Percentiles rank a stretch among this genome's conserved stretches.
Conservation (phyloP, 1,140 invertebrate species). For the Panagrolaimus sp. region DNA sequence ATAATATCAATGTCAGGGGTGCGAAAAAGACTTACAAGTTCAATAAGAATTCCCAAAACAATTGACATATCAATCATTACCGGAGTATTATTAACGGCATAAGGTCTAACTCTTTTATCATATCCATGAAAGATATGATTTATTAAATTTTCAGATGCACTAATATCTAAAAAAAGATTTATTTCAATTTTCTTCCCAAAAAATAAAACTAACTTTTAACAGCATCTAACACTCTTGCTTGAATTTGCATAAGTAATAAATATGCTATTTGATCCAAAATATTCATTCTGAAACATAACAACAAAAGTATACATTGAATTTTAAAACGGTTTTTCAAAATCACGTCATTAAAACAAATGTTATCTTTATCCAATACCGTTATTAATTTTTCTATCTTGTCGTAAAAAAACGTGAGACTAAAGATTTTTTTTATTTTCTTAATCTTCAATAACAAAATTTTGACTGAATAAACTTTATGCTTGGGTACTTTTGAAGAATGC, state of each 20-base stretch:
- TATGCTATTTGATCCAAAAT: slow-evolving; percentile 13
- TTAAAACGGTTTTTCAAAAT: no score
- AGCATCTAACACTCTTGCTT: background rate
- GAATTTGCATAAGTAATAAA: slow-evolving; percentile 16
- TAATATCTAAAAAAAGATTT: background rate
- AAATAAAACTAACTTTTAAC: background rate
- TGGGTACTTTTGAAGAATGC: no score
- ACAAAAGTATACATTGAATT: no score
- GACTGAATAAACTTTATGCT: no score
- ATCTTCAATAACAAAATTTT: no score
- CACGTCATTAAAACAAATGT: no score
- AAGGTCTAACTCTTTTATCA: slow-evolving; percentile 41
- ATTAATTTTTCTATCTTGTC: no score
- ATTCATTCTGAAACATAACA: background rate
- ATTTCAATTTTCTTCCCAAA: background rate
- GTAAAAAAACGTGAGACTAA: no score
- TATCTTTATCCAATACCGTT: no score
- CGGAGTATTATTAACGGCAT: slow-evolving; percentile 25
- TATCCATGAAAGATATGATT: slow-evolving; percentile 18
- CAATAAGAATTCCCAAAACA: slow-evolving; percentile 49
- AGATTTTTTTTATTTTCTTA: no score
- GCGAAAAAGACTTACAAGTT: slow-evolving; percentile 31
- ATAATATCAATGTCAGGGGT: background rate
- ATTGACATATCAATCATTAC: slow-evolving; percentile 48
- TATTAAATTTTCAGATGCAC: background rate